Base-by-base conservation (phyloP, 2,888 invertebrate species). In the Drosophila putrida region DNA sequence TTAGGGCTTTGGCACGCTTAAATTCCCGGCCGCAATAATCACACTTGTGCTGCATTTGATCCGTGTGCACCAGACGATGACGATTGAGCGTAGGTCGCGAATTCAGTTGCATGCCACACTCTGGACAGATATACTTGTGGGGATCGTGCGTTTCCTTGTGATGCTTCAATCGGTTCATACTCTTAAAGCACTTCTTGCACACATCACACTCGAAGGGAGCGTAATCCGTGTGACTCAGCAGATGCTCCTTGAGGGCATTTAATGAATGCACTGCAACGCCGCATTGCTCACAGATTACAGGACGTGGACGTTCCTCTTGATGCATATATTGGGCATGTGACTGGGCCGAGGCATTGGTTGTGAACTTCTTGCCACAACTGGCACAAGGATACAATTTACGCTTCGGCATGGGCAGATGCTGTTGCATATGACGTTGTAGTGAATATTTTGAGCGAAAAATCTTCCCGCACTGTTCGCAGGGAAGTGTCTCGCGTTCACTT, bases 281-380 rank as follows among this genome's bases (percentile, higher is more conserved):
- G 75, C 93, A 93, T 66, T 93, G 92, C 67, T 93, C 93, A 68
- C 93, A 94, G 27, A 93, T 93, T 71, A 93, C 93, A 0, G 93
- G 93, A 13, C 93, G 90, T 3, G 87, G 83, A 0, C 88, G 70
- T 31, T 92, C 92, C 10, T 91, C 91, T 33, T 89, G 88, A 43
- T 93, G 92, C 53, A 91, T 89, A 6, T 89, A 83, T 46, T 90
- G 90, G 5, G 90, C 79, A 39, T 91, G 91, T 0, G 80, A 73
- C 36, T 90, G 82, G 4, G 91, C 82, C 9, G 80, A 82, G 9
- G 72, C 71, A 31, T 62, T 67, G 11, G 85, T 90, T n/a, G 86
- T 84, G 27, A 91, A 92, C 47, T 87, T 90, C 63, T 90, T 91
- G 33, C 90, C 90, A 62, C 92, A 92, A 33, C 81, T 89, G 10